Base-by-base conservation (phyloP, 2,888 invertebrate genomes). In the Drosophila engyochracea region DNA sequence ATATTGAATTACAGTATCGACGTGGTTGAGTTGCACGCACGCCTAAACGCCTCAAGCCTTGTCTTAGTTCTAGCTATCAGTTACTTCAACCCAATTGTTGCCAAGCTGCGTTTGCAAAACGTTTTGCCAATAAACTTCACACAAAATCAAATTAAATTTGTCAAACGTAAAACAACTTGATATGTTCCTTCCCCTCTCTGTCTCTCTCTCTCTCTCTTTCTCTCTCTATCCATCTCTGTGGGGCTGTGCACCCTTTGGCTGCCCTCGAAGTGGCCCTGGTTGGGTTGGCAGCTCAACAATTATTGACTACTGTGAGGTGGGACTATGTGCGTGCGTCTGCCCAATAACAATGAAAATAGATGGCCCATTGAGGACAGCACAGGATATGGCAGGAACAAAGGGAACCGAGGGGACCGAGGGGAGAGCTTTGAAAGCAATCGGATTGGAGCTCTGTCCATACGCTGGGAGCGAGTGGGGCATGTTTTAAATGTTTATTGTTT, bases 91-190 rank as follows among this genome's bases (percentile, higher is more conserved):
- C 51, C 58, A 4, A 33, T 47, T 59, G n/a, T 28, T n/a, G 37
- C 44, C 49, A 41, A 39, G 54, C 31, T 59, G 61, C 66, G 64
- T 52, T 70, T 61, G 76, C 78, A 79, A 89, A 87, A 87, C 87
- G 87, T 87, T 89, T 87, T 83, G 73, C 85, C 88, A 88, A 87
- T 87, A 87, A 87, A 88, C 87, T 90, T 87, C 87, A 87, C 90
- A 87, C 87, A 90, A 87, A 87, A 87, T 87, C 90, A 87, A 87
- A 87, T 87, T 90, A 88, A 88, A 88, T 87, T 88, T 87, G 88
- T 88, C 90, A 87, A 90, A 87, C 78, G 83, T 83, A 83, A 85
- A 86, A 79, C 85, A 83, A 87, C 83, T 87, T 85, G 89, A 85
- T 85, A 85, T 86, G 89, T 78, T 79, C 70, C 68, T 63, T 66